Evolutionary conservation across 2,797 vertebrate species (phyloP), one percentile per base, ranked within the genome.

Genomic region (Catostomus latipinnis): DNA sequence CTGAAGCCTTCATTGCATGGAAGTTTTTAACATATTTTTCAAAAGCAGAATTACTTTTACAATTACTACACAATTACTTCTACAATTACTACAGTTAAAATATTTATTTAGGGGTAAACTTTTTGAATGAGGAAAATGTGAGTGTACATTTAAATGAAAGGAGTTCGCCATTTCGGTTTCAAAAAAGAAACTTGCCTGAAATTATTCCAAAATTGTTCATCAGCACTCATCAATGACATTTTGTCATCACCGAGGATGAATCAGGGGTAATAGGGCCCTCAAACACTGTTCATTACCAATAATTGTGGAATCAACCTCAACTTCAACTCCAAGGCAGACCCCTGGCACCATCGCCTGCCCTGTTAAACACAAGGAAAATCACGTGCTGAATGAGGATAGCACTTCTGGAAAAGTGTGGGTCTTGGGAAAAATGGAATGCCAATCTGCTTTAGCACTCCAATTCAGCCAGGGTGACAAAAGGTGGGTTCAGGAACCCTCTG

Each of bases 351-450:
- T 81, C 82, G 81, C 85, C 83, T 84, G 86, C 82, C 83, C 89
- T 86, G 86, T 88, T 86, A 84, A 86, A 86, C 79, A 83, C 78
- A 84, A 85, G 85, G 69, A 85, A 81, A 88, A 76, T 83, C 67
- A 79, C 83, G 84, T 84, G 83, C 82, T 87, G 85, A 84, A 82
- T 81, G 83, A 82, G 49, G 80, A 71, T 84, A 86, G 85, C 85
- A 86, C 78, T 78, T 84, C 82, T 75, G 71, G 58, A 74, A 75
- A 74, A 60, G 75, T 81, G 81, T 85, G 84, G 46, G 56, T 86
- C 43, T 66, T 80, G 85, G 74, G 74, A 81, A 71, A 69, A 70
- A 81, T 71, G 80, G 84, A 85, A 86, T 73, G 81, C 86, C 53
- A 6, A 71, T 76, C 49, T 61, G 66, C 61, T 56, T 65, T 57